A percentile compares a stretch with the other conserved stretches of the same genome.
Evolutionary conservation across 2,797 vertebrate species (phyloP).

Genomic region (Hydrophis major): DNA sequence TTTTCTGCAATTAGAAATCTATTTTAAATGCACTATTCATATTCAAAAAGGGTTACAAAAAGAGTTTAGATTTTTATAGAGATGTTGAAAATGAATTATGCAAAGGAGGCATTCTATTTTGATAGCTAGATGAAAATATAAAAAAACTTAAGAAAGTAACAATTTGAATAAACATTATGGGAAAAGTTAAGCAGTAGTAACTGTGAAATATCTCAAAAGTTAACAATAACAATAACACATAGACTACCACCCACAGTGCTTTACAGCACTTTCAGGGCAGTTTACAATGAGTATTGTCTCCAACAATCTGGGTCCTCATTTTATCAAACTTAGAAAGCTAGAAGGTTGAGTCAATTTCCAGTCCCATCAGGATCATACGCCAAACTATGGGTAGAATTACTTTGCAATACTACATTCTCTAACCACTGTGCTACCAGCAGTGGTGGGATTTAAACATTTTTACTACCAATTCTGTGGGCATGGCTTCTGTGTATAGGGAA

Average conservation of each 20-base stretch:
- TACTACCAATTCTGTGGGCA: too few species aligned
- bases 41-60: constrained; percentile 53
- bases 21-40: constrained; percentile 46
- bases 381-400: background rate
- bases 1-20: constrained; percentile 44
- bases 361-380: background rate
- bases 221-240: background rate
- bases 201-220: background rate
- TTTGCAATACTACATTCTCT: background rate
- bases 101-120: constrained; percentile 66
- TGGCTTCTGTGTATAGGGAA: too few species aligned
- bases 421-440: background rate
- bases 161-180: constrained; percentile 55
- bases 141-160: constrained; percentile 65
- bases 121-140: constrained; percentile 71
- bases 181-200: background rate
- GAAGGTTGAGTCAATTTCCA: background rate
- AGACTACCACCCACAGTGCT: background rate
- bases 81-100: constrained; percentile 66
- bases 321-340: background rate
- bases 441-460: too few species aligned
- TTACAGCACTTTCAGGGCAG: background rate
- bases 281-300: background rate
- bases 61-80: constrained; percentile 60
- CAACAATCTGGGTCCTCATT: background rate